Evolutionary conservation across 2,888 invertebrate genomes (phyloP).

Genomic region (Pterostichus niger): DNA sequence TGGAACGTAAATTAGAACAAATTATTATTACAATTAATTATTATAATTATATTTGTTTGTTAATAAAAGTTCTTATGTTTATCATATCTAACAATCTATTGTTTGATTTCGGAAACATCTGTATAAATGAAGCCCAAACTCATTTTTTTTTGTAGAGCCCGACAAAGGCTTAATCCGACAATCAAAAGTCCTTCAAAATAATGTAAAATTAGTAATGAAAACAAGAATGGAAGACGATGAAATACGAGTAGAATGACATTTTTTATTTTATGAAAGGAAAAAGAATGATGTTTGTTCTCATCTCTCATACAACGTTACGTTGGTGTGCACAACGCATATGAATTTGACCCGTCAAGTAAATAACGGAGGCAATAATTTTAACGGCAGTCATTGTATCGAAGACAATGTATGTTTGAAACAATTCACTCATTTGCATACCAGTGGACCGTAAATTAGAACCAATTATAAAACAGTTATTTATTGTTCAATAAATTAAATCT

Average conservation of each 20-base stretch:
- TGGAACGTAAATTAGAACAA: too few species aligned
- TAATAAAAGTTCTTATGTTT: too few species aligned
- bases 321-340: conserved; percentile 33
- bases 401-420: conserved; percentile 65
- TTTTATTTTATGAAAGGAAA: not conserved
- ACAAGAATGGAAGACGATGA: too few species aligned
- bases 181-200: too few species aligned
- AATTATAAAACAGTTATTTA: conserved; percentile 65
- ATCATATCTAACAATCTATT: too few species aligned
- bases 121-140: too few species aligned
- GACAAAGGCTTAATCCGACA: too few species aligned
- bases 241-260: not conserved
- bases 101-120: too few species aligned
- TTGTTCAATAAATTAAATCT: conserved; percentile 62
- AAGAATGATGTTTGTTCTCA: not conserved
- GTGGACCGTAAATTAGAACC: conserved; percentile 62
- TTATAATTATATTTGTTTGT: too few species aligned
- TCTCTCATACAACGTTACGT: not conserved
- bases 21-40: too few species aligned
- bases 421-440: conserved; percentile 66
- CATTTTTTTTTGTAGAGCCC: too few species aligned
- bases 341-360: conserved; percentile 61
- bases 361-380: conserved; percentile 61
- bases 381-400: conserved; percentile 59
- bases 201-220: too few species aligned